Evolutionary conservation across 2,888 invertebrate genomes (phyloP), one percentile per base, ranked within the genome.

Genomic region (Odontocerum albicorne): DNA sequence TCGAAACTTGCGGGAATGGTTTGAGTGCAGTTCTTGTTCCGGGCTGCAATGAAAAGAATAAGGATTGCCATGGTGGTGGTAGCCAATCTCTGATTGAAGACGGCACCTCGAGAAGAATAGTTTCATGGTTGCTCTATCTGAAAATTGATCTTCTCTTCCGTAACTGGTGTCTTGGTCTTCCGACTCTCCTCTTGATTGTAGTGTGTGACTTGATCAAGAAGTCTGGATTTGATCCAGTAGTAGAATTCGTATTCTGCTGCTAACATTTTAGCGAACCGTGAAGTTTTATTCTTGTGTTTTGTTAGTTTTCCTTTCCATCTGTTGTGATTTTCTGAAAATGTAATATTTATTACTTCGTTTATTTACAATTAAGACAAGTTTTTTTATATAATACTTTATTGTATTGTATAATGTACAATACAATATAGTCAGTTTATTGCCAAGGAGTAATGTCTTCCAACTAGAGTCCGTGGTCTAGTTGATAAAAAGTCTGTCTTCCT

Each of bases 191-290:
- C 3, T 43, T 43, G 17, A n/a, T 51, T 43, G 15, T 44, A 49
- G 10, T 19, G 19, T 32, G 36, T 13, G 7, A 43, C n/a, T 39
- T 56, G 47, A 12, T 67, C 66, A 12, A 72, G 58, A 21, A 84
- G 68, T 58, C 83, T 71, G 15, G 68, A 68, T 64, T 74, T 76
- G 3, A 80, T 66, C 79, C 82, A 83, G 42, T 77, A 66, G 64
- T 83, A 84, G 66, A 84, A 81, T 62, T 82, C 77, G 56, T 81
- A 73, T 66, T 84, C 84, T 13, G 70, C 68, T 36, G 65, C 66
- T n/a, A 83, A 67, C 33, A 66, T 65, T 38, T 66, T 65, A 62
- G 67, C 69, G 3, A 79, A 63, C 31, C 66, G 63, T 15, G 20
- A 17, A 10, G 22, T 38, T 39, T 15, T 27, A 6, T 35, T 10